Base-by-base conservation (phyloP, 1,140 invertebrate species). In the Stegodyphus dumicola region DNA sequence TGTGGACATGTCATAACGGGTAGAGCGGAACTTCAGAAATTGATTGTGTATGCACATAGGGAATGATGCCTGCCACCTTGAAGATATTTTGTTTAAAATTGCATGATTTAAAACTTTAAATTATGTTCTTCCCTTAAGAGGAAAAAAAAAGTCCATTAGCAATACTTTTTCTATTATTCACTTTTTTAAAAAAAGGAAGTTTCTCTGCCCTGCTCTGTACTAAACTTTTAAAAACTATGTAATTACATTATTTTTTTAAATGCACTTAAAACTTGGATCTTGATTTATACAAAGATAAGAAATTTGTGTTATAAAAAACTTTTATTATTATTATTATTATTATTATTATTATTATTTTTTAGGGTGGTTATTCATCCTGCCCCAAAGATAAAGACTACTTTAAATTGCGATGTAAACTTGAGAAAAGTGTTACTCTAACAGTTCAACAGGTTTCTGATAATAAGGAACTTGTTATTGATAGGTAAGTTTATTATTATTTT, bases 391-490 rank as follows among this genome's bases (percentile, higher is more conserved):
- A 93, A 87, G 95, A 95, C 88, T 95, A 95, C 86, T 99, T 99
- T 90, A 99, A 98, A 91, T 91, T 99, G 70, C 93, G 96, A 67
- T 94, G 94, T 54, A 97, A 97, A 89, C 92, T 97, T 10, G 94
- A 97, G 89, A 99, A 99, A 89, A 95, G 97, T 90, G 93, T 99
- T n/a, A 94, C 94, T 80, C 93, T 99, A 64, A 96, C 94, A 65
- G 95, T 99, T 52, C 94, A 95, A 87, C 98, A 98, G 91, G 94
- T 96, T 54, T 90, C 75, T 60, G 89, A 90, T 6, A 89, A 90
- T 18, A 88, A 89, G 9, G 89, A 90, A 78, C 86, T 92, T 53
- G 88, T 88, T 76, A 91, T 92, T 85, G 90, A 92, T 88, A 90
- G 90, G 91, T 91, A 84, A 60, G 2, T 10, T 60, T 60, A 60